These are phyloP conservation scores for Petrocephalus sullivani DNA, from an alignment of 2,797 vertebrate species.

Conservation along the genomic window DNA sequence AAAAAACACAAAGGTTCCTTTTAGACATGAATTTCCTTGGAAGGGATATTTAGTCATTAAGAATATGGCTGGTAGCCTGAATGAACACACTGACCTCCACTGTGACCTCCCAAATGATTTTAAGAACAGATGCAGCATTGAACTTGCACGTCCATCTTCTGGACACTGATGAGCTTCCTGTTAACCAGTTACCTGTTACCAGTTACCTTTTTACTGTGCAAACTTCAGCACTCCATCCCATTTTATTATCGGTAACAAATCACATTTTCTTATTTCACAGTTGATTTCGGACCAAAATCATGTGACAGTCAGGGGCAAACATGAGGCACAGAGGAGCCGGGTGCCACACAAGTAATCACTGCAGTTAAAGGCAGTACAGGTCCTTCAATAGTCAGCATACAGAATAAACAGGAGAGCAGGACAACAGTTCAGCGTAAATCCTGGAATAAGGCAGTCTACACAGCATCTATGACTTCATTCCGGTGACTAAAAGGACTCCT, in stretches of 20 bases:
- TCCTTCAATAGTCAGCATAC: background rate
- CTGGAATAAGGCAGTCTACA: background rate
- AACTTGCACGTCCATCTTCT: background rate
- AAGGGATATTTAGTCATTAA: background rate
- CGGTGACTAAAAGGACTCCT: background rate
- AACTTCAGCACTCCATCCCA: background rate
- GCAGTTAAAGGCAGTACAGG: background rate
- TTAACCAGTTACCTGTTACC: background rate
- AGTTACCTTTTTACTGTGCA: background rate
- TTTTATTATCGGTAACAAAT: background rate
- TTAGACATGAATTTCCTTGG: background rate
- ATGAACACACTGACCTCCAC: background rate
- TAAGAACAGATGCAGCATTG: background rate
- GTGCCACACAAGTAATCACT: background rate
- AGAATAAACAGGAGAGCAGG: background rate
- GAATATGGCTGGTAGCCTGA: background rate
- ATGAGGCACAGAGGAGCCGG: background rate
- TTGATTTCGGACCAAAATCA: background rate
- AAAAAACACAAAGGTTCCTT: background rate
- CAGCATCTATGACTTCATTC: background rate
- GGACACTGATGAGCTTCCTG: background rate
- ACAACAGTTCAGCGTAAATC: background rate
- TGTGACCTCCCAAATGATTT: background rate
- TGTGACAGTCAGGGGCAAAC: background rate
- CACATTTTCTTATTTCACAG: background rate